Conservation (phyloP, 2,888 invertebrate genomes). For the Ochropleura plecta region DNA sequence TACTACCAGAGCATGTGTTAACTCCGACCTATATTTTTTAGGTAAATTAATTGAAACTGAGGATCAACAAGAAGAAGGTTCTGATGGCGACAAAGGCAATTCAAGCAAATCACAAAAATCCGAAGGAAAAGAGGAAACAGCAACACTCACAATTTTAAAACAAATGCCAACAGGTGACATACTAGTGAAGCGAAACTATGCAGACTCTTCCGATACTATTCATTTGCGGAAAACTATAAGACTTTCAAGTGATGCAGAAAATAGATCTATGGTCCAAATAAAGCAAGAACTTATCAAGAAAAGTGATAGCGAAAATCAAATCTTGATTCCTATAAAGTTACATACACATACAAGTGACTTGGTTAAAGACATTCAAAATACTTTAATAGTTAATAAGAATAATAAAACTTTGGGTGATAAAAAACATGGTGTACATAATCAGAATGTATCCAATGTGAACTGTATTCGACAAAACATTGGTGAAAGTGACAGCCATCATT, state of each 20-base stretch:
- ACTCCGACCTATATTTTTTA: slow-evolving; percentile 69
- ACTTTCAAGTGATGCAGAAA: slow-evolving; percentile 86
- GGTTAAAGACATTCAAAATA: slow-evolving; percentile 89
- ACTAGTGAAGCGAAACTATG: slow-evolving; percentile 83
- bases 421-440: slow-evolving; percentile 89
- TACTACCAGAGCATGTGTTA: background rate
- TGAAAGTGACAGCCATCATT: slow-evolving; percentile 85
- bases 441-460: slow-evolving; percentile 86
- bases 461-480: slow-evolving; percentile 85
- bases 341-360: slow-evolving; percentile 81
- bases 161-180: slow-evolving; percentile 86
- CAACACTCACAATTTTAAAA: slow-evolving; percentile 85
- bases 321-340: slow-evolving; percentile 86
- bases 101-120: slow-evolving; percentile 77
- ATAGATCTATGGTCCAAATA: slow-evolving; percentile 85
- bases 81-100: slow-evolving; percentile 86
- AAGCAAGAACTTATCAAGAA: slow-evolving; percentile 86
- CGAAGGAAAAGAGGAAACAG: slow-evolving; percentile 81
- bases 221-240: slow-evolving; percentile 86
- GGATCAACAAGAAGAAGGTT: slow-evolving; percentile 90
- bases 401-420: slow-evolving; percentile 88
- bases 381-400: slow-evolving; percentile 88
- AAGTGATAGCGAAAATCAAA: slow-evolving; percentile 87
- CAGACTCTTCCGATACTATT: slow-evolving; percentile 83
- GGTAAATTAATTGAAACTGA: slow-evolving; percentile 92